These are phyloP conservation scores for Arrhamphus sclerolepis DNA, from an alignment of 2,797 vertebrate species.

Conservation along the genomic window DNA sequence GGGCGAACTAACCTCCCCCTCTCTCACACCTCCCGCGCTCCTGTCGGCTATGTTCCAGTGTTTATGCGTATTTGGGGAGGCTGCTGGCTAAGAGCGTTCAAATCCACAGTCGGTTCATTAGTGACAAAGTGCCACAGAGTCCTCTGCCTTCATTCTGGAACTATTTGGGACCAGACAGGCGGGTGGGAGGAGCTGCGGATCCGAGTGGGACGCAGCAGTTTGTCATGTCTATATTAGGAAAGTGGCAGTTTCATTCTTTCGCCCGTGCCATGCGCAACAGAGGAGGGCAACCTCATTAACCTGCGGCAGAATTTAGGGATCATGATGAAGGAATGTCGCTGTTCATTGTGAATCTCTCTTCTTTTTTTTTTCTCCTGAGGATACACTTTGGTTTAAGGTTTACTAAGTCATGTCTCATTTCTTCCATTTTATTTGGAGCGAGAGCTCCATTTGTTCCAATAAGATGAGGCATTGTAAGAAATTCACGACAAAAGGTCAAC, in stretches of 20 bases:
- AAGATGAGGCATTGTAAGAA: background rate
- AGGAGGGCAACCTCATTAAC: slow-evolving; percentile 35
- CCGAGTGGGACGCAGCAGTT: slow-evolving; percentile 66
- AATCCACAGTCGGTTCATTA: slow-evolving; percentile 31
- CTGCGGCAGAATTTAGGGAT: slow-evolving; percentile 23
- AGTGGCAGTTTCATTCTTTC: slow-evolving; percentile 80
- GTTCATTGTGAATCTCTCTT: no score
- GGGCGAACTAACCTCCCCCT: background rate
- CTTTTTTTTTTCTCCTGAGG: no score
- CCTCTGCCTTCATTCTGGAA: slow-evolving; percentile 39
- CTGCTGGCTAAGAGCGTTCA: slow-evolving; percentile 18
- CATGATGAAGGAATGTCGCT: no score
- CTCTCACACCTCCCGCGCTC: slow-evolving; percentile 7
- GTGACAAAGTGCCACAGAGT: slow-evolving; percentile 18
- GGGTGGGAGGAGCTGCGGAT: slow-evolving; percentile 38
- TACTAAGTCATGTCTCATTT: no score
- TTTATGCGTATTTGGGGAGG: slow-evolving; percentile 29
- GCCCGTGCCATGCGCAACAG: slow-evolving; percentile 41
- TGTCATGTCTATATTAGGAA: slow-evolving; percentile 87
- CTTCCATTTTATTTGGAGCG: no score
- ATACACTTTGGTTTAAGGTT: no score
- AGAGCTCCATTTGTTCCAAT: no score
- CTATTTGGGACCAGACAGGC: slow-evolving; percentile 56
- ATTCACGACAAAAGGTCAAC: background rate
- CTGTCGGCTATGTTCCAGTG: slow-evolving; percentile 12